Conservation (phyloP, 2,888 invertebrate genomes). For the Agrenia bidenticulata region DNA sequence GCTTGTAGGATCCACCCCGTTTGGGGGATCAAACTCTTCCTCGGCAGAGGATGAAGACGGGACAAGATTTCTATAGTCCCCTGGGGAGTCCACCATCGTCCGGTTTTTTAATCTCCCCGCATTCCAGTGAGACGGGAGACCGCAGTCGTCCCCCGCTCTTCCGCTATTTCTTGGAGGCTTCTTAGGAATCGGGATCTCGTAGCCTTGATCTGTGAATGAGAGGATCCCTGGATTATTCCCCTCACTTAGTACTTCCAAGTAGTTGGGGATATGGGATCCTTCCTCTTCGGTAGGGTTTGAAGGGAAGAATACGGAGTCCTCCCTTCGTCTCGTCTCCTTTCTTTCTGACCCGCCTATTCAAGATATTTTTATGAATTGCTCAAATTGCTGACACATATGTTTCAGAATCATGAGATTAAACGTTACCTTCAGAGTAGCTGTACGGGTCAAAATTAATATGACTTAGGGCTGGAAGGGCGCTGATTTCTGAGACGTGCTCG, state of each 20-base stretch:
- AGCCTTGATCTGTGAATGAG: conserved; percentile 39
- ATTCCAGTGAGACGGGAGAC: conserved; percentile 36
- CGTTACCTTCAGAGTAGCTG: conserved; percentile 13
- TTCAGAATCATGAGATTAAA: background rate
- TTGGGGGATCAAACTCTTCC: conserved; percentile 27
- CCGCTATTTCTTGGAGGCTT: conserved; percentile 38
- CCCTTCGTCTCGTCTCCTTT: background rate
- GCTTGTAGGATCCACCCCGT: background rate
- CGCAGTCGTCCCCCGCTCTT: conserved; percentile 17
- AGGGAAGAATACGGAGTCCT: background rate
- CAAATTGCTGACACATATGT: background rate
- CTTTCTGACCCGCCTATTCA: conserved; percentile 19
- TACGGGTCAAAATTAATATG: conserved; percentile 9
- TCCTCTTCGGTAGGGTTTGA: background rate
- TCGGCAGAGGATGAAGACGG: conserved; percentile 30
- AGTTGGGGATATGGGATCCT: conserved; percentile 36
- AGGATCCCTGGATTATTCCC: no score
- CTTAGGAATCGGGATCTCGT: conserved; percentile 48
- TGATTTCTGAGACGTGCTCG: background rate
- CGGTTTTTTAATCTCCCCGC: conserved; percentile 15
- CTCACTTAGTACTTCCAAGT: conserved; percentile 46
- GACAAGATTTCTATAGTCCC: conserved; percentile 18
- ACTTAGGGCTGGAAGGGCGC: background rate
- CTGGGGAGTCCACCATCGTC: conserved; percentile 22
- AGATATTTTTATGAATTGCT: background rate